Conservation (phyloP, 64 coral and sea anemone species). For the Cladopsammia gracilis region DNA sequence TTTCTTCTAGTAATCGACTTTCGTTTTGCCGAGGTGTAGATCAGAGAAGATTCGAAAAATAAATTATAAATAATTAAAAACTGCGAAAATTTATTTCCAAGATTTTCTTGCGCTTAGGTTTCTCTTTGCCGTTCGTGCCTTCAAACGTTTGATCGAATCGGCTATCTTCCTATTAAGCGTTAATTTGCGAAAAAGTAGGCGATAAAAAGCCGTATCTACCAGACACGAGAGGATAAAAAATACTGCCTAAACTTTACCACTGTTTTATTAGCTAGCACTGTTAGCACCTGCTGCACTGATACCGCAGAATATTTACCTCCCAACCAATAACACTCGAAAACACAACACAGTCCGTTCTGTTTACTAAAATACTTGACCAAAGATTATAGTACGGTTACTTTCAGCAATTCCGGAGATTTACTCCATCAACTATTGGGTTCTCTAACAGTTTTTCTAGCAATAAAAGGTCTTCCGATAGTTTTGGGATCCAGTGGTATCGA, state of each 20-base stretch:
- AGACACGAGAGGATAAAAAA: constrained; percentile 51
- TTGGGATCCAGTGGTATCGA: neutral
- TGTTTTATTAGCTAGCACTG: constrained; percentile 42
- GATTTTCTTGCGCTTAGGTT: neutral
- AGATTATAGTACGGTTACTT: neutral
- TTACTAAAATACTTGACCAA: constrained; percentile 27
- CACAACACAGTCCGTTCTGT: neutral
- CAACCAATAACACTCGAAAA: constrained; percentile 16
- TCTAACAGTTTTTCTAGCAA: neutral
- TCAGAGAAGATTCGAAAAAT: constrained; percentile 52
- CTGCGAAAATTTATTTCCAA: constrained; percentile 30
- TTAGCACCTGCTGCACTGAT: constrained; percentile 28
- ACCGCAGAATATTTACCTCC: constrained; percentile 45
- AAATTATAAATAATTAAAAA: constrained; percentile 67
- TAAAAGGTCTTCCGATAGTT: neutral
- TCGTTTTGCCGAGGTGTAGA: constrained; percentile 19
- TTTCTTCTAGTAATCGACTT: constrained; percentile 18
- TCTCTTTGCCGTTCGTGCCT: neutral
- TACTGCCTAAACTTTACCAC: constrained; percentile 62
- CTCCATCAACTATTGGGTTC: neutral
- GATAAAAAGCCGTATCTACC: constrained; percentile 41
- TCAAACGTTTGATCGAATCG: neutral
- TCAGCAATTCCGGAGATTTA: neutral
- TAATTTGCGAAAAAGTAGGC: constrained; percentile 24
- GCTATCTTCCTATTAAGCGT: neutral